Evolutionary conservation across 2,888 invertebrate genomes (phyloP).

Genomic region (Pseudoips prasinana): DNA sequence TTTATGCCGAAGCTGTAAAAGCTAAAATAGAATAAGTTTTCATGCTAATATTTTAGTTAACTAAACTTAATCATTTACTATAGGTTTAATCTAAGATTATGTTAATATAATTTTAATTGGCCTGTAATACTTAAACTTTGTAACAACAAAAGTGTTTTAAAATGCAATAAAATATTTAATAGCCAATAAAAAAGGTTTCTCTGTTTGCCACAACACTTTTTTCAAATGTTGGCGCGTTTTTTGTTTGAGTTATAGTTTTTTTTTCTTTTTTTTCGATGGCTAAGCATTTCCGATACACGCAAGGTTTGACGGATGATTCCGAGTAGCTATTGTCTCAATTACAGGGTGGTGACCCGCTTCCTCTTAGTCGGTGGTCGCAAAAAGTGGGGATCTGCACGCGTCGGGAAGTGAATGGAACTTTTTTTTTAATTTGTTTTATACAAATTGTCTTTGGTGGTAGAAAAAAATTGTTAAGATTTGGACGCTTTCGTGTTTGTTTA

Average conservation of each 20-base stretch:
- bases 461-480: constrained; percentile 2
- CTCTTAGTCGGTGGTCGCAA: constrained; percentile 64
- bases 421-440: constrained; percentile 22
- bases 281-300: constrained; percentile 55
- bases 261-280: constrained; percentile 30
- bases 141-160: constrained; percentile 19
- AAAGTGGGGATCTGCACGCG: constrained; percentile 41
- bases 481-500: background rate
- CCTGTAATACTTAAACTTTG: constrained; percentile 6
- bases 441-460: constrained; percentile 7
- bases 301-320: constrained; percentile 15
- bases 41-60: constrained; percentile 8
- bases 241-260: background rate
- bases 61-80: constrained; percentile 7
- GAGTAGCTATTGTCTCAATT: constrained; percentile 61
- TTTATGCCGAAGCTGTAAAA: too few relatives aligned
- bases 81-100: constrained; percentile 15
- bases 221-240: too few relatives aligned
- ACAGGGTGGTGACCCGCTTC: constrained; percentile 54
- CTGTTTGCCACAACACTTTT: background rate
- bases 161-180: constrained; percentile 27
- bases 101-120: constrained; percentile 18
- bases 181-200: constrained; percentile 15
- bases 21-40: background rate
- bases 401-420: constrained; percentile 16